Conservation (phyloP, 2,888 invertebrate genomes). For the Mylabris sibirica region DNA sequence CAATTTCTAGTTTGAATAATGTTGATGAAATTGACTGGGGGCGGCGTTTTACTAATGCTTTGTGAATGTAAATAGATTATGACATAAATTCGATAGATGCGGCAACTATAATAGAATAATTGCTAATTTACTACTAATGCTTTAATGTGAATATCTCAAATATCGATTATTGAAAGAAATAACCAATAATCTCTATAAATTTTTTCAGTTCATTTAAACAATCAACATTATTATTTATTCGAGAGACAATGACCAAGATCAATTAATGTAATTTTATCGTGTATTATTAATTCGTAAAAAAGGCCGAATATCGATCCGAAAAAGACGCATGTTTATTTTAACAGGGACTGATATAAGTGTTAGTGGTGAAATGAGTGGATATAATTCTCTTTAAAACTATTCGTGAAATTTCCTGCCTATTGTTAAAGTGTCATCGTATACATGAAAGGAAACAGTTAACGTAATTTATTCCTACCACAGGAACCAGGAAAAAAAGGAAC, state of each 20-base stretch:
- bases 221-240: background rate
- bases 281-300: background rate
- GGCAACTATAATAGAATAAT: background rate
- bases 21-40: background rate
- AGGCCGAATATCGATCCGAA: background rate
- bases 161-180: background rate
- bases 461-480: background rate
- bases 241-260: background rate
- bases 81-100: background rate
- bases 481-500: background rate
- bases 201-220: background rate
- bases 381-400: conserved; percentile 1
- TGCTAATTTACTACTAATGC: background rate
- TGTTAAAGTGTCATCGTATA: background rate
- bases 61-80: background rate
- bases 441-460: conserved; percentile 5
- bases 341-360: background rate
- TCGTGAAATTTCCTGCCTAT: background rate
- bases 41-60: background rate
- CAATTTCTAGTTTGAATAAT: background rate
- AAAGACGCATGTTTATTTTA: background rate
- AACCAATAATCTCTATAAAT: background rate
- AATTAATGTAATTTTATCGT: no score
- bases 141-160: background rate
- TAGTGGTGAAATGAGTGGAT: background rate